A percentile compares a stretch with the other conserved stretches of the same genome.
Conservation (phyloP, 2,888 invertebrate species). For the Saturnia japonica region DNA sequence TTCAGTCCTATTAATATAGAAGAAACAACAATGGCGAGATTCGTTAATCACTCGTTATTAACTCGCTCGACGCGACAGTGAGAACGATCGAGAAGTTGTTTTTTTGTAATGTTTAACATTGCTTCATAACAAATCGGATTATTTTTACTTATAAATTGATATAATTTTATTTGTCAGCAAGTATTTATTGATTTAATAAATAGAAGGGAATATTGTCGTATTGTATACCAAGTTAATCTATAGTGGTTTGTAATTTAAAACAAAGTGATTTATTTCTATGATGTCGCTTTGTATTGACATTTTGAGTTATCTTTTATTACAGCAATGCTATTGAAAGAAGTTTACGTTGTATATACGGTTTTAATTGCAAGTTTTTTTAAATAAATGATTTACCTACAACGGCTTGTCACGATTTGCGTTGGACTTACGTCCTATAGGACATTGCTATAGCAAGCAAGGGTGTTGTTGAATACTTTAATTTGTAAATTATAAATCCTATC, state of each 20-base stretch:
- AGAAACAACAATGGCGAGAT: not conserved
- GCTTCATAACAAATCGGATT: not conserved
- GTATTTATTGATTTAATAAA: not conserved
- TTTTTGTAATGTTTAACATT: not conserved
- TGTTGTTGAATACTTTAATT: not conserved
- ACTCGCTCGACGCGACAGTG: not conserved
- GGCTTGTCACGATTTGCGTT: not conserved
- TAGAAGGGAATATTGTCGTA: not conserved
- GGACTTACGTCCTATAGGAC: not conserved
- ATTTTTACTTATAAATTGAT: not conserved
- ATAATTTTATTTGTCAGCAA: not conserved
- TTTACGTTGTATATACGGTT: not conserved
- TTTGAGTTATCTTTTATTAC: not conserved
- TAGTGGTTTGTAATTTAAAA: not conserved
- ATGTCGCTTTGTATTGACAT: not conserved
- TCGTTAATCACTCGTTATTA: not conserved
- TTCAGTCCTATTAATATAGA: not conserved
- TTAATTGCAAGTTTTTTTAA: not conserved
- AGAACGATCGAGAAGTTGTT: not conserved
- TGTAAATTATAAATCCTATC: not conserved
- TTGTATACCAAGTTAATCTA: not conserved
- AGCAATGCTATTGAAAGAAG: not conserved
- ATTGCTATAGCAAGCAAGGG: not conserved
- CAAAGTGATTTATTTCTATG: not conserved
- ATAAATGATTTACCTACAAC: not conserved